Conservation (phyloP, 2,113 vertebrate genomes). For the Solenodon paradoxus region DNA sequence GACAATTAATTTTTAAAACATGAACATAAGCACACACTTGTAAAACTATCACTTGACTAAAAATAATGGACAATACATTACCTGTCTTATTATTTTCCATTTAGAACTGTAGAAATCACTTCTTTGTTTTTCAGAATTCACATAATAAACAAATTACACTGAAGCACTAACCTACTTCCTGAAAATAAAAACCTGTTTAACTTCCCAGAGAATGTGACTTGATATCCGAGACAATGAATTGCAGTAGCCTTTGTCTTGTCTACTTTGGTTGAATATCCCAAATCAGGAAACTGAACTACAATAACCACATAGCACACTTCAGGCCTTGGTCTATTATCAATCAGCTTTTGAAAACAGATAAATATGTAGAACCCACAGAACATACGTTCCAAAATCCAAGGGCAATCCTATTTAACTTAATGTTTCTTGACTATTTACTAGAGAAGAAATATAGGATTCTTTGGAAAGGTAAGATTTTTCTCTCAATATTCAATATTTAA, state of each 20-base stretch:
- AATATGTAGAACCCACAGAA: neutral
- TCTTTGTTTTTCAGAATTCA: neutral
- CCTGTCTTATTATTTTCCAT: neutral
- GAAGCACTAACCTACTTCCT: conserved; percentile 1
- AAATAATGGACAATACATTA: neutral
- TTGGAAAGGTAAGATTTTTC: neutral
- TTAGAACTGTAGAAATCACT: neutral
- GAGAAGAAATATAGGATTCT: neutral
- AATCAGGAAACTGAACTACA: neutral
- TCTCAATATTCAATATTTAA: neutral
- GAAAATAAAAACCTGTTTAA: neutral
- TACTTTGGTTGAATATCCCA: neutral
- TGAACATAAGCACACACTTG: neutral
- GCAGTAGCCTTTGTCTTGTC: neutral
- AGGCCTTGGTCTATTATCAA: neutral
- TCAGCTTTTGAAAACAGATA: neutral
- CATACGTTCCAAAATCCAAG: neutral
- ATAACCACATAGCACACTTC: neutral
- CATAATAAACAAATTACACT: conserved; percentile 8
- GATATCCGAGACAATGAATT: neutral
- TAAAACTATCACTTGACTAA: neutral
- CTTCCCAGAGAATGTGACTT: neutral
- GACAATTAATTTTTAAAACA: neutral
- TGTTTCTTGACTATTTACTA: neutral
- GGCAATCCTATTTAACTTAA: neutral